Evolutionary conservation across 2,797 vertebrate genomes (phyloP).

Genomic region (Mus caroli): DNA sequence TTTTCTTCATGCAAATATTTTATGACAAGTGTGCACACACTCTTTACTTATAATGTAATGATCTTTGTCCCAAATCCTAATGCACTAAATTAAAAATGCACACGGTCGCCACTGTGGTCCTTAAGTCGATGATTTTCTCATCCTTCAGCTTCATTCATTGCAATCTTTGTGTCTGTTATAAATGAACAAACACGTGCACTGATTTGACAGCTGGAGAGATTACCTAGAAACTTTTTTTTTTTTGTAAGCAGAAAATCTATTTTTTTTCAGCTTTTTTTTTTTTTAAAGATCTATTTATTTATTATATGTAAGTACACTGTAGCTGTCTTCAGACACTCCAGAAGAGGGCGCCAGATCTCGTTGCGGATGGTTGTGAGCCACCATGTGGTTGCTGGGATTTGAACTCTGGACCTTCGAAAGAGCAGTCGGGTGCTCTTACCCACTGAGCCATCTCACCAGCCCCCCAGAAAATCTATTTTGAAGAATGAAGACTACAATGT

Average conservation of each 20-base stretch:
- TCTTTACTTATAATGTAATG: constrained; percentile 48
- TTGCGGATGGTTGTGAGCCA: too few species aligned
- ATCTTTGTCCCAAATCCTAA: not conserved
- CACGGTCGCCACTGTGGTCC: not conserved
- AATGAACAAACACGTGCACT: constrained; percentile 63
- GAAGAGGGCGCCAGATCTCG: too few species aligned
- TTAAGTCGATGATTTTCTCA: constrained; percentile 37
- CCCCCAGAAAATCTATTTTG: constrained; percentile 24
- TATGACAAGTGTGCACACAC: not conserved
- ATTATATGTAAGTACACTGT: too few species aligned
- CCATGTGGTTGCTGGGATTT: too few species aligned
- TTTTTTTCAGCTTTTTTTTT: too few species aligned
- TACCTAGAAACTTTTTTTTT: constrained; percentile 44
- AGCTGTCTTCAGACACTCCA: too few species aligned
- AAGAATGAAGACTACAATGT: constrained; percentile 68
- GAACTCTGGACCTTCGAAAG: too few species aligned
- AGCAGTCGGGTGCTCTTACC: too few species aligned
- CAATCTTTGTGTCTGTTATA: constrained; percentile 29
- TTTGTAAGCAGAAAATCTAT: constrained; percentile 34
- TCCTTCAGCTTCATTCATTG: constrained; percentile 15
- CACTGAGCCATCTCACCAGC: too few species aligned
- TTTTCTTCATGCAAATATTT: constrained; percentile 29
- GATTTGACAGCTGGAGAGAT: constrained; percentile 57
- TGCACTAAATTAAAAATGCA: constrained; percentile 15
- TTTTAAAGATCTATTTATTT: too few species aligned